Conservation (phyloP, 2,797 vertebrate species). For the Hippocampus kuda region DNA sequence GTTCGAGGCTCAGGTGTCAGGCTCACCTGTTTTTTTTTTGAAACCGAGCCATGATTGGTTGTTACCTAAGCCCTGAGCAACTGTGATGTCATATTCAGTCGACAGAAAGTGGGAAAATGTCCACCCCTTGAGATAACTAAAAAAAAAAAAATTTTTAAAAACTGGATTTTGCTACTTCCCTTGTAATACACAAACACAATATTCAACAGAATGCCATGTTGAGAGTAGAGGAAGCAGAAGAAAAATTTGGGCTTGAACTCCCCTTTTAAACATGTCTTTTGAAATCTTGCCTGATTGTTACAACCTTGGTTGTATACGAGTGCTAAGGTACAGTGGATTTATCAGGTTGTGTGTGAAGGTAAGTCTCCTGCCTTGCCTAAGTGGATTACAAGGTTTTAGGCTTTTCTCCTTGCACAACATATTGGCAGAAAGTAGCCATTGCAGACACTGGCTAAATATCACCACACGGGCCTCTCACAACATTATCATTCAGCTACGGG, state of each 20-base stretch:
- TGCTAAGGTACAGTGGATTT: conserved; percentile 51
- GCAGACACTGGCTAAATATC: conserved; percentile 61
- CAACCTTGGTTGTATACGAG: conserved; percentile 32
- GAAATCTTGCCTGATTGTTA: conserved; percentile 29
- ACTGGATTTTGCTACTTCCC: too few relatives aligned
- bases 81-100: too few relatives aligned
- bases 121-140: too few relatives aligned
- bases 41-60: too few relatives aligned
- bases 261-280: conserved; percentile 19
- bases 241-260: not conserved
- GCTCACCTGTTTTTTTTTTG: too few relatives aligned
- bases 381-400: conserved; percentile 69
- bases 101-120: too few relatives aligned
- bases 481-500: conserved; percentile 64
- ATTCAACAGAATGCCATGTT: too few relatives aligned
- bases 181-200: too few relatives aligned
- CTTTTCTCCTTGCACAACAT: conserved; percentile 68
- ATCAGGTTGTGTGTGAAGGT: conserved; percentile 61
- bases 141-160: too few relatives aligned
- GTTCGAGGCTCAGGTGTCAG: too few relatives aligned
- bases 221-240: too few relatives aligned
- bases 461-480: conserved; percentile 56
- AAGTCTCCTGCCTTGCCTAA: conserved; percentile 63
- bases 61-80: too few relatives aligned
- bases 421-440: conserved; percentile 63